phyloP scores from a whole-genome alignment of 2,888 invertebrate species.

The Agrenia bidenticulata region DNA sequence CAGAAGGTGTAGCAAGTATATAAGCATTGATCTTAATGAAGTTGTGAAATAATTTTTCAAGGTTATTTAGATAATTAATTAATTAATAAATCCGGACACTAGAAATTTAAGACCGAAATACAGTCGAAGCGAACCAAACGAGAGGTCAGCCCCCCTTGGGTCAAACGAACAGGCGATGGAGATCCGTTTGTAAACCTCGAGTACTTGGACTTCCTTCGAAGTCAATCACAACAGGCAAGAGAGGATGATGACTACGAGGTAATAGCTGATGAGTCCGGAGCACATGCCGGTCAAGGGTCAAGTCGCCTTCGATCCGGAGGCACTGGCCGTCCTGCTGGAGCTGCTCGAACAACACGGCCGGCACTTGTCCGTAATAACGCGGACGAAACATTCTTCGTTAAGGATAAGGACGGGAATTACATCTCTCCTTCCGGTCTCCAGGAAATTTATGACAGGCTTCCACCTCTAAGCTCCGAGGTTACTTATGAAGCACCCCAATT shows the following conservation, averaged over 20 bases:
- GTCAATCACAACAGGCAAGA: background rate
- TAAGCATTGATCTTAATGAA: too few relatives aligned
- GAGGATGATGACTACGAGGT: background rate
- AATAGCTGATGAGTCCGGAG: background rate
- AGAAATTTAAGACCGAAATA: too few relatives aligned
- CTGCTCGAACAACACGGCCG: background rate
- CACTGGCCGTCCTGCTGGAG: too few relatives aligned
- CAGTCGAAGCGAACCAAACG: too few relatives aligned
- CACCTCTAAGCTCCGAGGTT: conserved; percentile 27
- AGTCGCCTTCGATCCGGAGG: too few relatives aligned
- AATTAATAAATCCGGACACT: too few relatives aligned
- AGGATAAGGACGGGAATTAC: conserved; percentile 15
- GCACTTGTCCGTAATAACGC: conserved; percentile 24
- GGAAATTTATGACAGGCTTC: conserved; percentile 37
- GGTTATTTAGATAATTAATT: too few relatives aligned
- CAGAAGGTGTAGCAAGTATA: too few relatives aligned
- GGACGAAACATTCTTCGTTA: conserved; percentile 36
- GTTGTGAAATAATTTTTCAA: too few relatives aligned
- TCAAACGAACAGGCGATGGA: background rate
- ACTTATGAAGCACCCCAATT: conserved; percentile 7
- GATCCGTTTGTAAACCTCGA: background rate
- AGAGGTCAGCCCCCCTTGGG: background rate
- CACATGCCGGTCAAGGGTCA: background rate
- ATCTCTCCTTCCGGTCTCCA: conserved; percentile 32
- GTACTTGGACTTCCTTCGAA: background rate